A percentile compares a stretch with the other conserved stretches of the same genome.
These are phyloP conservation scores for Drosophila virilis DNA, from an alignment of 1,140 invertebrate species.

Conservation along the genomic window DNA sequence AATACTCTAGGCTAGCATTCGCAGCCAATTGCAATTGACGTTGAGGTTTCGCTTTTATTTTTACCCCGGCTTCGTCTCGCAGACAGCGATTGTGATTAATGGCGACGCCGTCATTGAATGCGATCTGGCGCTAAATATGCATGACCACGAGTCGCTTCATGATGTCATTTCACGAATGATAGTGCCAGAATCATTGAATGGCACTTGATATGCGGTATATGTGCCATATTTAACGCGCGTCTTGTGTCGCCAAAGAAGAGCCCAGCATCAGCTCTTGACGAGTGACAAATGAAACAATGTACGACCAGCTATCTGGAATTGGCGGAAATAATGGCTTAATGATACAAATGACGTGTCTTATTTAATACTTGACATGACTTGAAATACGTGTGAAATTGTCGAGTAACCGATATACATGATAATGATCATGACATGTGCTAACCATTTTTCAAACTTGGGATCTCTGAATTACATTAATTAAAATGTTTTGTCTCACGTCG, in stretches of 20 bases:
- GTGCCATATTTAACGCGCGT: conserved; percentile 16
- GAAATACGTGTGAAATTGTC: conserved; percentile 60
- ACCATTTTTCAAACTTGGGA: conserved; percentile 4
- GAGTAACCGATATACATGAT: conserved; percentile 6
- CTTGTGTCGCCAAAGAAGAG: conserved; percentile 25
- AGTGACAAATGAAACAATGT: conserved; percentile 62
- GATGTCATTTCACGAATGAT: conserved; percentile 60
- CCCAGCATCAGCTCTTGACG: conserved; percentile 29
- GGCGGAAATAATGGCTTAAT: conserved; percentile 81
- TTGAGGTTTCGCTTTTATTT: conserved; percentile 12
- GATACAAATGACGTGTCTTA: conserved; percentile 71
- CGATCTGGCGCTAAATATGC: conserved; percentile 68
- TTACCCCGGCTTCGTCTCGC: conserved; percentile 18
- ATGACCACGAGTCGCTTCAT: conserved; percentile 51
- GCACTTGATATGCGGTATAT: conserved; percentile 57
- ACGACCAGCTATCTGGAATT: conserved; percentile 37
- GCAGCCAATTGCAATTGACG: conserved; percentile 63
- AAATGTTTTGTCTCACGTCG: neutral
- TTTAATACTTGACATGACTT: conserved; percentile 56
- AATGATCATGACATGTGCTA: conserved; percentile 2
- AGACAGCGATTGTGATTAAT: conserved; percentile 75
- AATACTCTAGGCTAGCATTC: conserved; percentile 11
- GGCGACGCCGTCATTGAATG: conserved; percentile 71
- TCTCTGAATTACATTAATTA: neutral
- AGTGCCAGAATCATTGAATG: conserved; percentile 48